Evolutionary conservation across 2,797 vertebrate genomes (phyloP), one percentile per base, ranked within the genome.

Genomic region (Liparis tanakae): DNA sequence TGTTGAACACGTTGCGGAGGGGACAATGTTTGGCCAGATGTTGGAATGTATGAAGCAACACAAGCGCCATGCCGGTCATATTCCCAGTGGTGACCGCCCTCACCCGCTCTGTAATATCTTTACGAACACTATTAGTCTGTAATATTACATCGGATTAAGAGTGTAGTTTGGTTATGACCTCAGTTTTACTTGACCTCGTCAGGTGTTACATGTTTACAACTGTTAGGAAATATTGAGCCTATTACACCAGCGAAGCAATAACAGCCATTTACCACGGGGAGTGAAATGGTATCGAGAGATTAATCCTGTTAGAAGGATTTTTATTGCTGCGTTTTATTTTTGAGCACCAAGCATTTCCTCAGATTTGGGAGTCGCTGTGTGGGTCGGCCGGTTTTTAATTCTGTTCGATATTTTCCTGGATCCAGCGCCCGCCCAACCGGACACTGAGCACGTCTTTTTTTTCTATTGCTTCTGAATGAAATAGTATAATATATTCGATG

Each of bases 161-260:
- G 54, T 57, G 54, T 63, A 36, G 25, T 60, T 67, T 13, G 59
- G 34, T 54, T 10, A 53, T 18, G 13, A 63, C 30, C 59, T 61
- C 20, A 7, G 51, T 68, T 76, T 70, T 72, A 60, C 70, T n/a
- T 69, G 34, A 82, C 46, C 25, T 14, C 34, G 48, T 82, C 59
- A 54, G 46, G 69, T 74, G 37, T 60, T 72, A 69, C 25, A 73
- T 70, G 68, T 83, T 86, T 78, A 83, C 61, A 69, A 14, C 30
- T 25, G 50, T 62, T 68, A 20, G 77, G 20, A 71, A 69, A 46
- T 36, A 7, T 30, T 70, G 63, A 81, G 53, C 50, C 60, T 41
- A 2, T 73, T n/a, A 62, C 37, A 80, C 50, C 71, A 70, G 22
- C 30, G 12, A 57, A 85, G 79, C 83, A 85, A 84, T 85, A 85